phyloP scores from a whole-genome alignment of 2,797 vertebrate species.

The Betta splendens region DNA sequence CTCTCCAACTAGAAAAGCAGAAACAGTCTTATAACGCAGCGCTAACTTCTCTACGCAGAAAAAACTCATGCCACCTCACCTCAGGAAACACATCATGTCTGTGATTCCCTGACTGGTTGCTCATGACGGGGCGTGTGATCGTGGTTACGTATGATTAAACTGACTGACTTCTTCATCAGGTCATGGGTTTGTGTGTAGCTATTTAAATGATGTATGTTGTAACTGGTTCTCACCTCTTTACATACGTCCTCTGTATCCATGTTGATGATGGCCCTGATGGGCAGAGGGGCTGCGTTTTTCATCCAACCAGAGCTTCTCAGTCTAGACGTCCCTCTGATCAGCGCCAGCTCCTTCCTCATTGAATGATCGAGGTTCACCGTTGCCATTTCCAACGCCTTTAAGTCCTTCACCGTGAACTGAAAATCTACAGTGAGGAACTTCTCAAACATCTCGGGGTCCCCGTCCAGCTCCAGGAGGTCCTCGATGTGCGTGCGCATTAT shows the following conservation, averaged over 20 bases:
- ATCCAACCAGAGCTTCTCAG: conserved; percentile 73
- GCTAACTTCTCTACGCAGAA: conserved; percentile 6
- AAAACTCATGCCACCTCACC: neutral
- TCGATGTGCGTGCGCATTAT: conserved; percentile 77
- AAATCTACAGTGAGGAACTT: conserved; percentile 85
- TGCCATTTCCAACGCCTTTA: conserved; percentile 67
- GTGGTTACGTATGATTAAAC: too few relatives aligned
- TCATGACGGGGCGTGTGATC: neutral
- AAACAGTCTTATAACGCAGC: too few relatives aligned
- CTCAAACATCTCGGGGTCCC: conserved; percentile 89
- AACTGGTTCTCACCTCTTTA: conserved; percentile 73
- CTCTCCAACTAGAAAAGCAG: conserved; percentile 65
- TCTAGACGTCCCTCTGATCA: conserved; percentile 74
- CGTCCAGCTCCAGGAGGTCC: conserved; percentile 86
- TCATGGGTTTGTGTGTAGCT: neutral
- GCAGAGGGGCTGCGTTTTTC: conserved; percentile 65
- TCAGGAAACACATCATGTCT: too few relatives aligned
- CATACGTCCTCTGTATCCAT: conserved; percentile 81
- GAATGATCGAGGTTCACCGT: conserved; percentile 90
- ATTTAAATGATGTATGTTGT: neutral
- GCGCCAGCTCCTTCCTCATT: conserved; percentile 85
- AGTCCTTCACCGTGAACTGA: conserved; percentile 78
- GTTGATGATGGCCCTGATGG: conserved; percentile 68
- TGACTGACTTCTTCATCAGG: neutral
- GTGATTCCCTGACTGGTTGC: conserved; percentile 2